Percentiles rank a stretch among this genome's conserved stretches.
Evolutionary conservation across 2,113 vertebrate genomes (phyloP).

Genomic region (Corynorhinus townsendii): DNA sequence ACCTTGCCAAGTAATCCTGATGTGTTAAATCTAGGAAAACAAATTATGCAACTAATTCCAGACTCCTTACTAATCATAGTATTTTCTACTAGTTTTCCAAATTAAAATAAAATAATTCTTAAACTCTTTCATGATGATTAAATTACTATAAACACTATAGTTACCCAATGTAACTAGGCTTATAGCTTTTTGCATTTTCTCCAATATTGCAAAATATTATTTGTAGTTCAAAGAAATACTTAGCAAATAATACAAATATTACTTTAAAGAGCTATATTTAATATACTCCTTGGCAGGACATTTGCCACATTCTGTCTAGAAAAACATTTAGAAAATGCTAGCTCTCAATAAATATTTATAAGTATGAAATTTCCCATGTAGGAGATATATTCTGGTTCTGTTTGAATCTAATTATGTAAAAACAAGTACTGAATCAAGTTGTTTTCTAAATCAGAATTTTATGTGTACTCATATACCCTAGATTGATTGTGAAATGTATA

Average conservation of each 20-base stretch:
- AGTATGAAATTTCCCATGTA: neutral
- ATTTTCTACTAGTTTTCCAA: neutral
- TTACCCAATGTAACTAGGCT: neutral
- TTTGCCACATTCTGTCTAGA: neutral
- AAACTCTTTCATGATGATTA: neutral
- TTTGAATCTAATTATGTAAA: neutral
- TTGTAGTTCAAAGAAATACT: neutral
- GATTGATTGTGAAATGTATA: neutral
- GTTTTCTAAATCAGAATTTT: neutral
- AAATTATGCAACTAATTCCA: neutral
- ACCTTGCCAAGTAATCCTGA: neutral
- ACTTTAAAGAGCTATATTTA: neutral
- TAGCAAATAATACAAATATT: neutral
- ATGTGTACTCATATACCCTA: neutral
- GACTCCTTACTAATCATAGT: neutral
- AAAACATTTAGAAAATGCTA: constrained; percentile 28
- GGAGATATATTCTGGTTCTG: neutral
- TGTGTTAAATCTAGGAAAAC: neutral
- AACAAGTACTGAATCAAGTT: neutral
- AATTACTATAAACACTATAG: neutral
- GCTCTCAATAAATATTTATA: constrained; percentile 17
- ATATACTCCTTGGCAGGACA: neutral
- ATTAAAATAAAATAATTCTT: constrained; percentile 16
- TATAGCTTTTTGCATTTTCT: neutral
- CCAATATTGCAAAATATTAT: neutral